These are phyloP conservation scores for Minunthozetes semirufus DNA, from an alignment of 2,888 invertebrate species.

Conservation along the genomic window DNA sequence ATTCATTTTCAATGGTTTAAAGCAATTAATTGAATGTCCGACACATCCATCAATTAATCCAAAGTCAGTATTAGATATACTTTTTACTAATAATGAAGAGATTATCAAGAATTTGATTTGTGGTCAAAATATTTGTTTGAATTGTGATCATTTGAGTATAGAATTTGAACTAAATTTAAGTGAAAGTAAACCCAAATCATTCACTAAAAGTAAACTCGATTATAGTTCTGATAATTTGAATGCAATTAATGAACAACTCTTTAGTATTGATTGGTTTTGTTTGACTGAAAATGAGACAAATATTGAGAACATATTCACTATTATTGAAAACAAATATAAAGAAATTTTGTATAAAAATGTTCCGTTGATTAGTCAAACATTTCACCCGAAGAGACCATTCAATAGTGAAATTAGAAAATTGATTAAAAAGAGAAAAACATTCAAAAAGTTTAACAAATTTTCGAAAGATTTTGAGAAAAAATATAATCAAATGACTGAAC, in stretches of 20 bases:
- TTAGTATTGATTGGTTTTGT: neutral
- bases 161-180: too few species aligned
- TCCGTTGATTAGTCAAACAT: neutral
- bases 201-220: too few species aligned
- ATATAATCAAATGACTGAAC: neutral
- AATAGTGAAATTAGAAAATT: neutral
- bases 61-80: constrained; percentile 10
- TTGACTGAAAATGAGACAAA: neutral
- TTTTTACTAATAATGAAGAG: neutral
- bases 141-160: neutral
- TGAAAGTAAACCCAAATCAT: too few species aligned
- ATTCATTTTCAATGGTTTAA: neutral
- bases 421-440: neutral
- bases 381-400: neutral
- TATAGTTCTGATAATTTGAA: neutral
- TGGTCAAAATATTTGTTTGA: neutral
- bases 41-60: neutral
- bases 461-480: neutral
- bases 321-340: neutral
- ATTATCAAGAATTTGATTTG: neutral
- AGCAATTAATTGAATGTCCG: neutral
- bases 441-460: neutral
- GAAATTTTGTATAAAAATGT: neutral
- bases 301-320: neutral
- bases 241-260: neutral